Conservation (phyloP, 2,888 invertebrate species). For the Autographa gamma region DNA sequence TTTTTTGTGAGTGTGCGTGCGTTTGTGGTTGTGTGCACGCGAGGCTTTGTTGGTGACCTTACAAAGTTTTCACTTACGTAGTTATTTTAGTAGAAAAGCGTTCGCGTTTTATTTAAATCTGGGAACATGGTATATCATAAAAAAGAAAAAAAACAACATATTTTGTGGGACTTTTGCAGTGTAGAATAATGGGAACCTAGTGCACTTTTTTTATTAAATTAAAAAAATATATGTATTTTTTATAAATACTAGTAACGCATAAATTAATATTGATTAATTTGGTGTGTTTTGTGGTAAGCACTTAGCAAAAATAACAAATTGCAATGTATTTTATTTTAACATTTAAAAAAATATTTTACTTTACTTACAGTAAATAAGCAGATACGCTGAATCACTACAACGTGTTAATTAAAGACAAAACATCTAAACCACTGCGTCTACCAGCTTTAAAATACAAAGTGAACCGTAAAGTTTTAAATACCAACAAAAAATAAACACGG, state of each 20-base stretch:
- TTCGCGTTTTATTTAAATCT: constrained; percentile 26
- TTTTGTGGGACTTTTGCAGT: too few relatives aligned
- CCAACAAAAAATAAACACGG: constrained; percentile 50
- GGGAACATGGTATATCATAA: constrained; percentile 11
- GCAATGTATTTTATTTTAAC: too few relatives aligned
- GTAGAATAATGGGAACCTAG: too few relatives aligned
- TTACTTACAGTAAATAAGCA: too few relatives aligned
- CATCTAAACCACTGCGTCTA: constrained; percentile 16
- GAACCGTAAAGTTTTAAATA: constrained; percentile 29
- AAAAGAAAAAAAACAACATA: too few relatives aligned
- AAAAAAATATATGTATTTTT: too few relatives aligned
- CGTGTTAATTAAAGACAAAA: neutral
- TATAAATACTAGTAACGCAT: too few relatives aligned
- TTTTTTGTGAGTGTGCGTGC: constrained; percentile 86
- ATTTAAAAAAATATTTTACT: too few relatives aligned
- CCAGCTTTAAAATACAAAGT: constrained; percentile 5
- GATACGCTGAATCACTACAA: neutral
- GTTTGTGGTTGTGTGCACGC: constrained; percentile 77
- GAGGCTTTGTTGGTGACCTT: constrained; percentile 84
- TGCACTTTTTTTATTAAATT: too few relatives aligned
- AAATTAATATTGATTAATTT: too few relatives aligned
- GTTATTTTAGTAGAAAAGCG: constrained; percentile 51
- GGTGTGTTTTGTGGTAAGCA: too few relatives aligned
- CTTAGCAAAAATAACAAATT: too few relatives aligned
- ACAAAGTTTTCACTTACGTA: constrained; percentile 82